Percentiles rank a stretch among this genome's conserved stretches.
These are phyloP conservation scores for Brenthis hecate DNA, from an alignment of 2,888 invertebrate genomes.

Conservation along the genomic window DNA sequence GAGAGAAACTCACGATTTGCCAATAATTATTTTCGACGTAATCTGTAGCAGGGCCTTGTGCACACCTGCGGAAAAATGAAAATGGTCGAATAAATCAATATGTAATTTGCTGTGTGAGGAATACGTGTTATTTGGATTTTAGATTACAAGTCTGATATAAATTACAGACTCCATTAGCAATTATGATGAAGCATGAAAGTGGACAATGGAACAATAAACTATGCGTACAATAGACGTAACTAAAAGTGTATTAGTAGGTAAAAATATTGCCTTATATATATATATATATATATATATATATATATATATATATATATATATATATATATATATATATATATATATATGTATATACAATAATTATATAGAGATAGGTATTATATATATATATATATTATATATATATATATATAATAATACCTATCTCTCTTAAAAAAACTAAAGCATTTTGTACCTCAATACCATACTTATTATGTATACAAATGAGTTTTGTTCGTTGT, in stretches of 20 bases:
- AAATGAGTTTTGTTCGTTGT: too few relatives aligned
- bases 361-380: too few relatives aligned
- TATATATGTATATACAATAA: neutral
- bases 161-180: slow-evolving; percentile 12
- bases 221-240: neutral
- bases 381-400: neutral
- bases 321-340: neutral
- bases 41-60: too few relatives aligned
- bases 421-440: too few relatives aligned
- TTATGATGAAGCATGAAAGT: slow-evolving; percentile 9
- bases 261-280: too few relatives aligned
- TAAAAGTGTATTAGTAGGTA: neutral
- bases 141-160: slow-evolving; percentile 17
- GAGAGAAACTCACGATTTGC: neutral
- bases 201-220: slow-evolving; percentile 11
- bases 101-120: slow-evolving; percentile 4
- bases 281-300: neutral
- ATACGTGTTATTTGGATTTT: slow-evolving; percentile 20
- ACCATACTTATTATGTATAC: too few relatives aligned
- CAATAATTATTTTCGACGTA: slow-evolving; percentile 3
- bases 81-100: neutral
- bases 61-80: neutral
- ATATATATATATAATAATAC: neutral
- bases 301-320: neutral
- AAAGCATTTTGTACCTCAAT: too few relatives aligned